A percentile compares a stretch with the other conserved stretches of the same genome.
These are phyloP conservation scores for Drosophila murphyi DNA, from an alignment of 1,140 invertebrate genomes.

Conservation along the genomic window DNA sequence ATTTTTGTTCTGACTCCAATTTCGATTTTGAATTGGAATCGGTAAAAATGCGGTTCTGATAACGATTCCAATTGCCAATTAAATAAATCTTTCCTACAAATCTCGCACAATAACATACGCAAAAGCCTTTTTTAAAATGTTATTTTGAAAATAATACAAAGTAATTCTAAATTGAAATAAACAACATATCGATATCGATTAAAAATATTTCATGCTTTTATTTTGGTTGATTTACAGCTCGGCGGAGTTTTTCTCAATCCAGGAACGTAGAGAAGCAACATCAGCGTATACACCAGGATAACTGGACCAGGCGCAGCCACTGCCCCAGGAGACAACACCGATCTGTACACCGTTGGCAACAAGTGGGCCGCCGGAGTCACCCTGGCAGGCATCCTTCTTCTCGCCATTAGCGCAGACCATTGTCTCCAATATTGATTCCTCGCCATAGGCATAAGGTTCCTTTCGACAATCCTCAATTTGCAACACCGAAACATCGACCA, in stretches of 20 bases:
- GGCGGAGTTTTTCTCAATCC: slow-evolving; percentile 50
- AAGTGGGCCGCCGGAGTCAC: slow-evolving; percentile 85
- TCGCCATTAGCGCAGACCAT: slow-evolving; percentile 86
- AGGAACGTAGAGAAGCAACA: slow-evolving; percentile 85
- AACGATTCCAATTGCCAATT: too few relatives aligned
- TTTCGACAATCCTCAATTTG: slow-evolving; percentile 26
- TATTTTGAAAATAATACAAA: too few relatives aligned
- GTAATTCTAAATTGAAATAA: too few relatives aligned
- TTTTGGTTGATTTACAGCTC: slow-evolving; percentile 29
- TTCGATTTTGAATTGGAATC: too few relatives aligned
- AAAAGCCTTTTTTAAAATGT: too few relatives aligned
- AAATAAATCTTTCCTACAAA: too few relatives aligned
- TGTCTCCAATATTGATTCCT: slow-evolving; percentile 72
- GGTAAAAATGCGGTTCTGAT: too few relatives aligned
- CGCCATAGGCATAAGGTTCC: slow-evolving; percentile 48
- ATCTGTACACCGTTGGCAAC: slow-evolving; percentile 79
- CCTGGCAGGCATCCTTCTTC: slow-evolving; percentile 86
- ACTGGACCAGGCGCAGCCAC: slow-evolving; percentile 86
- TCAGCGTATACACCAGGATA: slow-evolving; percentile 89
- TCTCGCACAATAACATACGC: too few relatives aligned
- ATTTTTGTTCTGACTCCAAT: too few relatives aligned
- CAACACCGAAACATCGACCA: slow-evolving; percentile 50
- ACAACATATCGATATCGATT: not conserved
- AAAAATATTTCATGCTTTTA: slow-evolving; percentile 31
- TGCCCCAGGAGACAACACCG: slow-evolving; percentile 89